Percentiles rank a stretch among this genome's conserved stretches.
phyloP scores from a whole-genome alignment of 2,888 invertebrate species.

The Trichogramma dendrolimi region DNA sequence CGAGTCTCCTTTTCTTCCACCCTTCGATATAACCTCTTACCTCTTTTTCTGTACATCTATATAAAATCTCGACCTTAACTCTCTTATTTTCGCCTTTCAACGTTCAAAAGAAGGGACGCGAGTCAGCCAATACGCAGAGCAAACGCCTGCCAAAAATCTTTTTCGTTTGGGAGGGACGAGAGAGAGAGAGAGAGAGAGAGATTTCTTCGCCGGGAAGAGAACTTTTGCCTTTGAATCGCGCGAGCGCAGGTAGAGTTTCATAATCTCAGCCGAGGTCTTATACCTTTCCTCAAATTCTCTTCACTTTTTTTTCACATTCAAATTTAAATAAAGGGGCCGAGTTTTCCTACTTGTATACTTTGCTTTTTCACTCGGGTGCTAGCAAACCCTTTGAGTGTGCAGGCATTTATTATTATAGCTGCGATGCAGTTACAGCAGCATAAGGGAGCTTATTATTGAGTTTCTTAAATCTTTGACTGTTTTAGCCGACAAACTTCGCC shows the following conservation, averaged over 20 bases:
- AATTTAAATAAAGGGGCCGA: too few relatives aligned
- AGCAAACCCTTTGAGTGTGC: too few relatives aligned
- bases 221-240: slow-evolving; percentile 14
- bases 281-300: too few relatives aligned
- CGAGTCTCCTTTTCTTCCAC: slow-evolving; percentile 13
- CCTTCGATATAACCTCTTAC: background rate
- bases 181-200: background rate
- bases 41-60: background rate
- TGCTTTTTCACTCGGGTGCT: too few relatives aligned
- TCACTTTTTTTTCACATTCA: too few relatives aligned
- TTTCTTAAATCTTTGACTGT: too few relatives aligned
- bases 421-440: too few relatives aligned
- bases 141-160: slow-evolving; percentile 18
- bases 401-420: too few relatives aligned
- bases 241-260: background rate
- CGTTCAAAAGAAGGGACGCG: background rate
- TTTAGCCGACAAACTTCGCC: too few relatives aligned
- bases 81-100: slow-evolving; percentile 21
- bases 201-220: slow-evolving; percentile 4
- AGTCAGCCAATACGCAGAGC: slow-evolving; percentile 8
- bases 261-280: slow-evolving; percentile 4
- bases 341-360: too few relatives aligned
- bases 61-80: too few relatives aligned
- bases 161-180: background rate
- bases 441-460: too few relatives aligned